Evolutionary conservation across 2,888 invertebrate genomes (phyloP).

Genomic region (Orthonychiurus folsomi): DNA sequence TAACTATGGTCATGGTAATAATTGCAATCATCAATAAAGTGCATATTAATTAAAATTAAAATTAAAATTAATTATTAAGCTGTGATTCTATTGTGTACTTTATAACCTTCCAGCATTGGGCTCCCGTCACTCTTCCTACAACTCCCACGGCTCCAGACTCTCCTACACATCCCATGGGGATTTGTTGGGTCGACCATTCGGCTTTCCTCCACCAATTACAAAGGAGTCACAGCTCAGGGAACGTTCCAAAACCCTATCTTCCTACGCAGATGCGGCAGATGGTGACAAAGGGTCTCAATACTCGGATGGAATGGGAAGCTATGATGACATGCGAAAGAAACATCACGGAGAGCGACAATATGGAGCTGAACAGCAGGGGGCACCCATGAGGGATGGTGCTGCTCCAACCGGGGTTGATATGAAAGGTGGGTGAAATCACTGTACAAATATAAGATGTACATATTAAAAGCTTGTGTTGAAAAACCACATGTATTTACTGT

Average conservation of each 20-base stretch:
- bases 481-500: too few species aligned
- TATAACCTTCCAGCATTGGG: constrained; percentile 52
- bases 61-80: too few species aligned
- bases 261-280: constrained; percentile 16
- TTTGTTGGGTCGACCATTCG: constrained; percentile 59
- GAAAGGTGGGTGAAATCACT: too few species aligned
- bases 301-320: constrained; percentile 21
- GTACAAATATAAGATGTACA: too few species aligned
- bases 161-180: constrained; percentile 93
- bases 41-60: too few species aligned
- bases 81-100: constrained; percentile 6
- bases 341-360: constrained; percentile 27
- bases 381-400: too few species aligned
- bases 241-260: constrained; percentile 37
- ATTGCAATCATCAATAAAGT: too few species aligned
- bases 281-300: constrained; percentile 15
- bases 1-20: constrained; percentile 52
- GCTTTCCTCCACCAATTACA: constrained; percentile 56
- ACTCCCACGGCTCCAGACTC: constrained; percentile 84
- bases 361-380: too few species aligned
- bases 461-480: too few species aligned
- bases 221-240: constrained; percentile 74
- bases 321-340: constrained; percentile 27
- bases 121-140: constrained; percentile 85
- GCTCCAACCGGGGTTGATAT: too few species aligned